These are phyloP conservation scores for Callithrix jacchus DNA, from an alignment of 2,113 vertebrate genomes.

Conservation along the genomic window DNA sequence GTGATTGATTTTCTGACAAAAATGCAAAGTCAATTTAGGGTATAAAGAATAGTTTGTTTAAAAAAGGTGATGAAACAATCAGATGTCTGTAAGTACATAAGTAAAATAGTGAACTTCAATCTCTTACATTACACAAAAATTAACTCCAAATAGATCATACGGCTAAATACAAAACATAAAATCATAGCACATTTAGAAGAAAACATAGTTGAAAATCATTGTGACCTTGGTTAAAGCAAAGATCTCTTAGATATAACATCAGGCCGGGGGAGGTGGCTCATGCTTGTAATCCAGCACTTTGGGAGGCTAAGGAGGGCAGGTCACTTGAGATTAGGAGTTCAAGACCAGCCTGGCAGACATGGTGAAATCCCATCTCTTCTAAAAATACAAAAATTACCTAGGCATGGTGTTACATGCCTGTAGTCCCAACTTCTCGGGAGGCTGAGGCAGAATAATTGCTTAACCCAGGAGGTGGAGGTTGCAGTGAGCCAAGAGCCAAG, in stretches of 20 bases:
- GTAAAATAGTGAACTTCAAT: neutral
- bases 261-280: no score
- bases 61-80: neutral
- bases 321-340: no score
- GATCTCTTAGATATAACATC: neutral
- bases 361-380: no score
- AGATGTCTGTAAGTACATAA: neutral
- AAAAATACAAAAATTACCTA: no score
- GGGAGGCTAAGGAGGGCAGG: no score
- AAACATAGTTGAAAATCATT: neutral
- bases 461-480: no score
- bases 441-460: no score
- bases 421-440: no score
- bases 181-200: neutral
- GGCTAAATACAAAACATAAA: neutral
- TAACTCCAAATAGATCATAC: neutral
- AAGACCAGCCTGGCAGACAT: no score
- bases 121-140: neutral
- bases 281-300: no score
- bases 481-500: no score
- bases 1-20: neutral
- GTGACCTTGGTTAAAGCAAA: neutral
- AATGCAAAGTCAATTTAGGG: neutral
- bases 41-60: neutral
- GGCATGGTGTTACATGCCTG: no score